Evolutionary conservation across 2,888 invertebrate genomes (phyloP), one percentile per base, ranked within the genome.

Genomic region (Caenorhabditis auriculariae): DNA sequence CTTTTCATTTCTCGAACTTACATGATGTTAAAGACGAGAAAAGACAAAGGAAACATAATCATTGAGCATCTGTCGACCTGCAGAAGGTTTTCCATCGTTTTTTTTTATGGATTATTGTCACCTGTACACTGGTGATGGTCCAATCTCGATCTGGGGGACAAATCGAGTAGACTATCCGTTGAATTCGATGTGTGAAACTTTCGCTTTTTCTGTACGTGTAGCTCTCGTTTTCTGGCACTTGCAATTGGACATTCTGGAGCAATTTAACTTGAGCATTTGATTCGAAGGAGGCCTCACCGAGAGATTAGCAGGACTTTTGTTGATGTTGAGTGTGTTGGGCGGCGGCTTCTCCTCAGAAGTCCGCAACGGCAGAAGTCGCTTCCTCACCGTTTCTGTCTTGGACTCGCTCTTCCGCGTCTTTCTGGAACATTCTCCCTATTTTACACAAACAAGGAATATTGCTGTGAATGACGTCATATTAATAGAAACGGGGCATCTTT

Each of bases 121-220:
- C 78, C 70, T 79, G 79, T 55, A 79, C 77, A 57, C 76, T 76
- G 44, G 79, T 79, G 54, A 79, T 65, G n/a, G 77, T 75, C 76
- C 76, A 79, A 54, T 79, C 79, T 12, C 74, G 55, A 37, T 79
- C 78, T 6, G 76, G 71, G 7, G 68, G 72, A 52, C 73, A 72
- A 4, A 69, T 32, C 1, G 57, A 38, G 38, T 69, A 69, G 7
- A 65, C 57, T 15, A 71, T 42, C 41, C 60, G 48, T 32, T 62
- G 66, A 15, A 71, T 9, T 17, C 58, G 27, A 12, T 61, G 49
- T 19, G 51, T 48, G n/a, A 57, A 67, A 21, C 66, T 54, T n/a
- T 37, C 38, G 28, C 66, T 69, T 44, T 69, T 69, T 48, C 59
- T 57, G 42, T 52, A 56, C 4, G 58, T 62, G 39, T 54, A 68